These are phyloP conservation scores for Lamellibrachia satsuma DNA, from an alignment of 2,888 invertebrate species.

Conservation along the genomic window DNA sequence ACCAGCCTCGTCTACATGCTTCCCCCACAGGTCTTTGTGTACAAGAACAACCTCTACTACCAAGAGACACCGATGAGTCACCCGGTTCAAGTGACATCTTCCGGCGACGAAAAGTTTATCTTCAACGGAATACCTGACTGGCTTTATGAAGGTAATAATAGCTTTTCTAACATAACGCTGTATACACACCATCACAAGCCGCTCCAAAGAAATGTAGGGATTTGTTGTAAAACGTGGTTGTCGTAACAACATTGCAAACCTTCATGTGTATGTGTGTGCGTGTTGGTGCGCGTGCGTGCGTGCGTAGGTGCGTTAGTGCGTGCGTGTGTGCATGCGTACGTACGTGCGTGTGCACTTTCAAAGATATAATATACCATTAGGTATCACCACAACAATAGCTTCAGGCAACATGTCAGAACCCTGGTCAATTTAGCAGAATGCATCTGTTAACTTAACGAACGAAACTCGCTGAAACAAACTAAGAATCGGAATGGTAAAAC, in stretches of 20 bases:
- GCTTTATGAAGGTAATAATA: constrained; percentile 86
- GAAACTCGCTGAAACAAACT: neutral
- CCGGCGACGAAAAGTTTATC: constrained; percentile 72
- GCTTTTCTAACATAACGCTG: neutral
- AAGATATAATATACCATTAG: neutral
- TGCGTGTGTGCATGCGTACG: neutral
- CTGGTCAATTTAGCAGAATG: neutral
- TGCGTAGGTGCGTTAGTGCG: neutral
- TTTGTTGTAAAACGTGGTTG: neutral
- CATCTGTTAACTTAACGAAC: neutral
- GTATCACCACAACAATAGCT: neutral
- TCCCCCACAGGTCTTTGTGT: constrained; percentile 62
- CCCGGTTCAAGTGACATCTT: constrained; percentile 42
- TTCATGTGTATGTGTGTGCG: neutral
- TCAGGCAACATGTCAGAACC: neutral
- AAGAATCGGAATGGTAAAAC: neutral
- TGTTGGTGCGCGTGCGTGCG: neutral
- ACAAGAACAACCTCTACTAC: constrained; percentile 85
- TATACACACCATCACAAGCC: neutral
- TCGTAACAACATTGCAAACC: neutral
- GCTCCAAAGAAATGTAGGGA: too few relatives aligned
- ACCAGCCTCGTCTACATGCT: neutral
- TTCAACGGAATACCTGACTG: constrained; percentile 93
- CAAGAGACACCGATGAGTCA: constrained; percentile 76
- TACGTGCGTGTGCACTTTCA: neutral